A percentile compares a stretch with the other conserved stretches of the same genome.
These are phyloP conservation scores for Octodon degus DNA, from an alignment of 2,113 vertebrate species.

Conservation along the genomic window DNA sequence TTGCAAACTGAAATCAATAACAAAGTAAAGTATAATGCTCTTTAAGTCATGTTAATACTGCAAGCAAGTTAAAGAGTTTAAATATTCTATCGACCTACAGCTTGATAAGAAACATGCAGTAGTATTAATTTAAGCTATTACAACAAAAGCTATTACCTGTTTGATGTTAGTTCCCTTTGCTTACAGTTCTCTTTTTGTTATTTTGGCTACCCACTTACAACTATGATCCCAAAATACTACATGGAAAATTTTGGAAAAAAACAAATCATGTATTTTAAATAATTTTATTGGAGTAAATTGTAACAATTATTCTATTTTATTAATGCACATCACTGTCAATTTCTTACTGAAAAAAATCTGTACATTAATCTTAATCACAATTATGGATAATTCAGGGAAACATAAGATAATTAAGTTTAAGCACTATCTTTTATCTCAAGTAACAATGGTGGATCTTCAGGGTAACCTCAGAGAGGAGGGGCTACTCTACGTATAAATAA, in stretches of 20 bases:
- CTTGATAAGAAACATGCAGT: not conserved
- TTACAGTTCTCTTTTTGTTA: not conserved
- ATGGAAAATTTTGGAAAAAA: not conserved
- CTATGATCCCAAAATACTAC: not conserved
- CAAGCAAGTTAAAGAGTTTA: not conserved
- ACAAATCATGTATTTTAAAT: not conserved
- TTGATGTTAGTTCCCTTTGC: not conserved
- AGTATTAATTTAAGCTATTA: not conserved
- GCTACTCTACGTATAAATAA: not conserved
- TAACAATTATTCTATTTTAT: not conserved
- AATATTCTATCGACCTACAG: not conserved
- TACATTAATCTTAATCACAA: not conserved
- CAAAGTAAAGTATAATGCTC: not conserved
- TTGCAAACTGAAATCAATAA: not conserved
- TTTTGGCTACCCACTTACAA: too few relatives aligned
- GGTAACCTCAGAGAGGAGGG: rapidly evolving
- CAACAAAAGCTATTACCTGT: not conserved
- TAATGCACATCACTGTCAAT: not conserved
- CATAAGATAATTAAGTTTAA: not conserved
- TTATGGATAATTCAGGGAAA: not conserved
- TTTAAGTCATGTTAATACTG: not conserved
- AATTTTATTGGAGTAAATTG: not conserved
- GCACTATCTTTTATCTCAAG: not conserved
- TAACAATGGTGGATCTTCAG: not conserved
- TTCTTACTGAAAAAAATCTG: not conserved